Percentiles rank a stretch among this genome's conserved stretches.
These are phyloP conservation scores for Proisotoma minuta DNA, from an alignment of 2,888 invertebrate species.

Conservation along the genomic window DNA sequence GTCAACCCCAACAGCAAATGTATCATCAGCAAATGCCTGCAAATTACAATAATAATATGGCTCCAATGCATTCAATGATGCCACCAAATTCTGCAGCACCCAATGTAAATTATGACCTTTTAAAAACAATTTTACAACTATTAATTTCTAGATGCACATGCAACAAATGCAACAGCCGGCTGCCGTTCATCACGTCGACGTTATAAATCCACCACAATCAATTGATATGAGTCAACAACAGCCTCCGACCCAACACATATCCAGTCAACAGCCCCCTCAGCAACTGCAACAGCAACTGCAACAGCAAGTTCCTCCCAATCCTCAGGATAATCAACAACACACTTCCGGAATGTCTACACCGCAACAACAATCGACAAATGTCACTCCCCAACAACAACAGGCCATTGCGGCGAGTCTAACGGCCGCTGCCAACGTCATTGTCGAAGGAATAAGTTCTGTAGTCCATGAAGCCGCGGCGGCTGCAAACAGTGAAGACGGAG, in stretches of 20 bases:
- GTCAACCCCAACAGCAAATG: constrained; percentile 52
- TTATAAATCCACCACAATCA: neutral
- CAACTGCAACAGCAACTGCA: constrained; percentile 22
- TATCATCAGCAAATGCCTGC: constrained; percentile 54
- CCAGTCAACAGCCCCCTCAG: constrained; percentile 47
- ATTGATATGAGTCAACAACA: constrained; percentile 13
- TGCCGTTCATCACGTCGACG: no score
- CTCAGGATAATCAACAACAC: no score
- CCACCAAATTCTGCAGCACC: constrained; percentile 18
- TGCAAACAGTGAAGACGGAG: constrained; percentile 52
- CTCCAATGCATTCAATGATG: constrained; percentile 26
- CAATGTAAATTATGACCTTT: constrained; percentile 15
- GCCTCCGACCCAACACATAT: constrained; percentile 8
- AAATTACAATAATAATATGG: constrained; percentile 27
- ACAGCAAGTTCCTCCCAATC: constrained; percentile 6
- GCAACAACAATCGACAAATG: constrained; percentile 1
- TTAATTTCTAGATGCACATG: no score
- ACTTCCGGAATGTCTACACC: neutral
- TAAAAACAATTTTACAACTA: neutral
- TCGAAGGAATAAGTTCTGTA: constrained; percentile 45
- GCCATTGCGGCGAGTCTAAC: constrained; percentile 22
- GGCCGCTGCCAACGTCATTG: constrained; percentile 34
- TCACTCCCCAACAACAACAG: neutral
- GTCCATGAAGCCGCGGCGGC: constrained; percentile 52
- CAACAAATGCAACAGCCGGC: no score